These are phyloP conservation scores for Pterocles gutturalis DNA, from an alignment of 2,113 vertebrate species.

Conservation along the genomic window DNA sequence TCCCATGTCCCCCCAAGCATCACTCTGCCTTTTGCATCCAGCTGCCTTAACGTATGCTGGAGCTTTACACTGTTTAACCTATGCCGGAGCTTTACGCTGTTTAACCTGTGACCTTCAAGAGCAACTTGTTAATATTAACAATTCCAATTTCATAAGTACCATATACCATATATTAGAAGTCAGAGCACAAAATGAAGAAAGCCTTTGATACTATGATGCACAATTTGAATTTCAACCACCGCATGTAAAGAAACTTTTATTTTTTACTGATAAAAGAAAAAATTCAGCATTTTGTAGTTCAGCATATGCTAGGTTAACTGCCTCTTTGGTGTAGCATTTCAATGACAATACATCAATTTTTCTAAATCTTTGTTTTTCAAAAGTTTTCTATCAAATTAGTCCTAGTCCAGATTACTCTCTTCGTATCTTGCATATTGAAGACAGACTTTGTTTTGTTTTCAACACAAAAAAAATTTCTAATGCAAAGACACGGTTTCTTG, in stretches of 20 bases:
- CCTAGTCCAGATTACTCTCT: background rate
- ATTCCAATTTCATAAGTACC: background rate
- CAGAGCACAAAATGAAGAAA: background rate
- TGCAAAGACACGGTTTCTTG: background rate
- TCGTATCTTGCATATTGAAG: background rate
- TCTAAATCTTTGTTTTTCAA: background rate
- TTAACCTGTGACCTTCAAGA: background rate
- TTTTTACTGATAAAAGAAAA: background rate
- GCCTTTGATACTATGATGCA: background rate
- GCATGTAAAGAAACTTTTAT: rapidly evolving
- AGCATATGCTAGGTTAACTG: background rate
- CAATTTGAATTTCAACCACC: background rate
- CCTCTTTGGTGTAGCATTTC: background rate
- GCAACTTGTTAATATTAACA: background rate
- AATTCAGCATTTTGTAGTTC: background rate
- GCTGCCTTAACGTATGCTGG: background rate
- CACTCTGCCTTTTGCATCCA: background rate
- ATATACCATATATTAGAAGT: background rate
- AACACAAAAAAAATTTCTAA: background rate
- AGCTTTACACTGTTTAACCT: background rate
- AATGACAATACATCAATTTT: background rate
- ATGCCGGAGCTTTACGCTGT: rapidly evolving
- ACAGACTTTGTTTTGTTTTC: background rate
- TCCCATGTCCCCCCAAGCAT: background rate
- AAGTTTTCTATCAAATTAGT: background rate